phyloP scores from a whole-genome alignment of 2,113 vertebrate species.

The Himantopus leucocephalus region DNA sequence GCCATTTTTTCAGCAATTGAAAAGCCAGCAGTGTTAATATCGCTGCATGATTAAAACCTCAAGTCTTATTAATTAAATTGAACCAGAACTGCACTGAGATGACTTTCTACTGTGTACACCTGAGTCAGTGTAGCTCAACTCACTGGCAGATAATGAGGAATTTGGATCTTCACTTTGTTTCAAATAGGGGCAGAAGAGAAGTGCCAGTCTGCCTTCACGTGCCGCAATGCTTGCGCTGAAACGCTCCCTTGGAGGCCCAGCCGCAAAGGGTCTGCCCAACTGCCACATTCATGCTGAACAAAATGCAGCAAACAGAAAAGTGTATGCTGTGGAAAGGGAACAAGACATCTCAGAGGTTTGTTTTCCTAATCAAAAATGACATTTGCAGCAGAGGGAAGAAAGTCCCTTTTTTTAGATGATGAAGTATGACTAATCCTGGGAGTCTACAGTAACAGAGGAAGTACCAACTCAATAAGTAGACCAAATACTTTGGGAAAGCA shows the following conservation, averaged over 20 bases:
- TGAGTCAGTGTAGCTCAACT: background rate
- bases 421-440: background rate
- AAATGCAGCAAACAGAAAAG: background rate
- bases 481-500: background rate
- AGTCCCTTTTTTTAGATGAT: background rate
- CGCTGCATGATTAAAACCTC: background rate
- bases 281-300: background rate
- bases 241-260: background rate
- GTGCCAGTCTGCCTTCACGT: background rate
- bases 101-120: background rate
- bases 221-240: background rate
- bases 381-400: background rate
- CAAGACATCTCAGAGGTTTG: background rate
- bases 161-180: background rate
- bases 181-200: background rate
- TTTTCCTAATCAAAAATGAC: background rate
- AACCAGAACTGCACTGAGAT: background rate
- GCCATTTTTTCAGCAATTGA: background rate
- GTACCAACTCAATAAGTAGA: background rate
- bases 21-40: background rate
- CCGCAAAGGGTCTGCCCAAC: accelerated
- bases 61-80: background rate
- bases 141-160: background rate
- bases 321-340: background rate
- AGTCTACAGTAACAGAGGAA: background rate